Evolutionary conservation across 2,888 invertebrate species (phyloP).

Genomic region (Cataglyphis livida): DNA sequence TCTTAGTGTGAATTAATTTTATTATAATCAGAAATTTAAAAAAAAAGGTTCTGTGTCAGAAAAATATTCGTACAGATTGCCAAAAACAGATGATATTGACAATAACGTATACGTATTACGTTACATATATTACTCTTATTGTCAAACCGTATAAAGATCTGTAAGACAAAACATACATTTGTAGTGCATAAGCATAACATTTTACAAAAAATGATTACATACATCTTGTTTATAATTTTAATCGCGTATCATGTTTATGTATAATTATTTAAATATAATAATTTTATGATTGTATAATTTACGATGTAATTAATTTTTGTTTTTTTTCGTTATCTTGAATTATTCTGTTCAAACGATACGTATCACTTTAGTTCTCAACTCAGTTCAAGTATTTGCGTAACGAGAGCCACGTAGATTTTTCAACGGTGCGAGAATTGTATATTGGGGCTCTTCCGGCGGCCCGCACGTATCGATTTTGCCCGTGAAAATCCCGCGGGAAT

Average conservation of each 20-base stretch:
- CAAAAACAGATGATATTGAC: not conserved
- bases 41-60: not conserved
- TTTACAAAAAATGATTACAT: conserved; percentile 4
- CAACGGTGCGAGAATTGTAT: conserved; percentile 36
- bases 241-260: not conserved
- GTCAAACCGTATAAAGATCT: not conserved
- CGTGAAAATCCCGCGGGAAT: conserved; percentile 59
- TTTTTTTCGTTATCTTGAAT: not conserved
- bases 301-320: not conserved
- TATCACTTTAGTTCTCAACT: conserved; percentile 44
- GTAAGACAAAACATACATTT: not conserved
- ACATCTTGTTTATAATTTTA: not conserved
- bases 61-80: not conserved
- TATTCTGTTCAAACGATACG: conserved; percentile 28
- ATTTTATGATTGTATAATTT: not conserved
- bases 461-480: conserved; percentile 35
- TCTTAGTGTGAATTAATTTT: not conserved
- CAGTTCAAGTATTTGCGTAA: conserved; percentile 42
- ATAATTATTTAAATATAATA: not conserved
- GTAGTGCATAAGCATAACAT: not conserved
- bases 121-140: not conserved
- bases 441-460: conserved; percentile 14
- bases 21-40: not conserved
- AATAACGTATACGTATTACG: not conserved
- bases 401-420: conserved; percentile 41